phyloP scores from a whole-genome alignment of 1,140 invertebrate genomes.

The Diabrotica virgifera region DNA sequence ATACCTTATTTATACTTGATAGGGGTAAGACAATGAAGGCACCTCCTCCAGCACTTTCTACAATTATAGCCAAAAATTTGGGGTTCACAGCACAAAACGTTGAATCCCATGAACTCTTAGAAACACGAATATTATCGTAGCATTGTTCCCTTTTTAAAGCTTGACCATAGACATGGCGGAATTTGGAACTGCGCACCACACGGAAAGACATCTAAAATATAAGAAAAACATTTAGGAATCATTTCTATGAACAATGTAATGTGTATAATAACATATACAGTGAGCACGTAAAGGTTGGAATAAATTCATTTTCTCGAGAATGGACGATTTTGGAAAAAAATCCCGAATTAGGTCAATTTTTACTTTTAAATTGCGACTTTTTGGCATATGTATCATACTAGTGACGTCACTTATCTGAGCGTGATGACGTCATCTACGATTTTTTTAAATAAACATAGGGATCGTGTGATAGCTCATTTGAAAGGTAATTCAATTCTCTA shows the following conservation, averaged over 20 bases:
- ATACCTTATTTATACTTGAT: slow-evolving; percentile 89
- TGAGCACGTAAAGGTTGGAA: no score
- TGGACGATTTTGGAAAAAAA: no score
- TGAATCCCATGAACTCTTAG: slow-evolving; percentile 97
- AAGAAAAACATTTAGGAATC: slow-evolving; percentile 10
- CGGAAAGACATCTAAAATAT: slow-evolving; percentile 82
- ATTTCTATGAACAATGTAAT: not conserved
- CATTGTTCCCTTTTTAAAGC: slow-evolving; percentile 95
- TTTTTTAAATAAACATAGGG: no score
- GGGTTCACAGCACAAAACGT: slow-evolving; percentile 99
- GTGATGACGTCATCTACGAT: no score
- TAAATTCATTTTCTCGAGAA: no score
- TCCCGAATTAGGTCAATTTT: no score
- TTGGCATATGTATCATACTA: no score
- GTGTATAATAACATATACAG: no score
- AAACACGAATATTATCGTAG: slow-evolving; percentile 98
- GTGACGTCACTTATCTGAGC: no score
- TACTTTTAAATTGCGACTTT: no score
- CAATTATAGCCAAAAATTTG: slow-evolving; percentile 98
- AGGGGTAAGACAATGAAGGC: slow-evolving; percentile 97
- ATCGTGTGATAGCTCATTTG: no score
- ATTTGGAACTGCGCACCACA: slow-evolving; percentile 94
- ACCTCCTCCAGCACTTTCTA: slow-evolving; percentile 96
- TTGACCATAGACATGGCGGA: slow-evolving; percentile 98
- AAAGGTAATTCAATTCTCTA: no score